Evolutionary conservation across 1,140 invertebrate species (phyloP).

Genomic region (Xylocopa sonorina): DNA sequence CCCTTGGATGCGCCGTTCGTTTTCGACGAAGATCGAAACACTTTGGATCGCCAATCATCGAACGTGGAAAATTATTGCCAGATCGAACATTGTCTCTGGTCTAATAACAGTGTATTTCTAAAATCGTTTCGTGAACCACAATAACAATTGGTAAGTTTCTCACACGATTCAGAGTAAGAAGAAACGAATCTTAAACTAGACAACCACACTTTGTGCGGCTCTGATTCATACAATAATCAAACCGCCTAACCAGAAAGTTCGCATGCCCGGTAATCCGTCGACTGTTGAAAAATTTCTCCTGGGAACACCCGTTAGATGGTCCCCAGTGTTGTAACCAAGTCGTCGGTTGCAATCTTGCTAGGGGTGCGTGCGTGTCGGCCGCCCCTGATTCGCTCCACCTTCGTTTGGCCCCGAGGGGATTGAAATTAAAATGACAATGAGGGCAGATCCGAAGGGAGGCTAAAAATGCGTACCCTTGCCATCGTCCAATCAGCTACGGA

Average conservation of each 20-base stretch:
- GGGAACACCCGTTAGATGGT: slow-evolving; percentile 53
- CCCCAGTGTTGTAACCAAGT: slow-evolving; percentile 68
- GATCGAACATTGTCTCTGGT: too few species aligned
- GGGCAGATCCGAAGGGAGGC: slow-evolving; percentile 80
- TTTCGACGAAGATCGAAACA: not conserved
- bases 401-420: slow-evolving; percentile 69
- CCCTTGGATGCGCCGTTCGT: too few species aligned
- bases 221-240: not conserved
- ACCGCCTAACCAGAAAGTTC: not conserved
- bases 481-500: slow-evolving; percentile 77
- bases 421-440: slow-evolving; percentile 83
- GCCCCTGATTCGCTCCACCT: slow-evolving; percentile 51
- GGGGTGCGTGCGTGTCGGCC: slow-evolving; percentile 70
- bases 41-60: not conserved
- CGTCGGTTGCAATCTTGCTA: slow-evolving; percentile 72
- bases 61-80: not conserved
- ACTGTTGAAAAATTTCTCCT: not conserved
- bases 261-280: not conserved
- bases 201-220: too few species aligned
- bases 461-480: slow-evolving; percentile 76
- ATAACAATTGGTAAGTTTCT: too few species aligned
- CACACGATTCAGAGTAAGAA: too few species aligned
- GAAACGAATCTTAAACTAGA: too few species aligned
- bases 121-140: too few species aligned
- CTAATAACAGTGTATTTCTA: too few species aligned